phyloP scores from a whole-genome alignment of 2,888 invertebrate genomes.

The Pristionchus fissidentatus region DNA sequence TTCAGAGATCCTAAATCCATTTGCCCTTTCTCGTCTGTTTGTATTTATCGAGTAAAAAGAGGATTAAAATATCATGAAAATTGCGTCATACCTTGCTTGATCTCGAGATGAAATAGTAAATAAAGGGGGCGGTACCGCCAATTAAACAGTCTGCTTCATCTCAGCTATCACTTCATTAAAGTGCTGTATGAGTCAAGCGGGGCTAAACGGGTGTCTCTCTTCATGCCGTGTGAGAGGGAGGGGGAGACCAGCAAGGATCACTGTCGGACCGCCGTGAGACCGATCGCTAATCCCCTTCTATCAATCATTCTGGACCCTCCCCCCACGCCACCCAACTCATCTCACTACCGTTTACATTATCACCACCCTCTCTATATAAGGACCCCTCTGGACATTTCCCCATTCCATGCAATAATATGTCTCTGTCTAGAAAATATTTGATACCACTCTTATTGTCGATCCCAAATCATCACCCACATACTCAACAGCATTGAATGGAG shows the following conservation, averaged over 20 bases:
- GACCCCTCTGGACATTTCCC: not conserved
- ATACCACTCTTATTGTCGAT: not conserved
- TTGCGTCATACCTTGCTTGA: not conserved
- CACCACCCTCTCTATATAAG: slow-evolving; percentile 36
- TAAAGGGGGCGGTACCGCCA: not conserved
- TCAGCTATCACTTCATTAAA: not conserved
- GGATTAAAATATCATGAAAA: slow-evolving; percentile 18
- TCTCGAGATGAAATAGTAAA: not conserved
- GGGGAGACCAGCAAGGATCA: slow-evolving; percentile 34
- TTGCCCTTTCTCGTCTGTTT: too few species aligned
- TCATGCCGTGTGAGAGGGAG: not conserved
- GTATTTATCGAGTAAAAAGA: not conserved
- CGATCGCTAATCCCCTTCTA: slow-evolving; percentile 18
- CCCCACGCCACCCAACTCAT: not conserved
- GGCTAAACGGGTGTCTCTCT: not conserved
- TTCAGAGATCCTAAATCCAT: too few species aligned
- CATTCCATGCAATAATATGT: too few species aligned
- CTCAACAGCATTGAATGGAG: slow-evolving; percentile 37
- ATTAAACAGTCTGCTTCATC: not conserved
- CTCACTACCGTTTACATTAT: slow-evolving; percentile 32
- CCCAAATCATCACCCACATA: slow-evolving; percentile 10
- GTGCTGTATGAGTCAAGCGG: slow-evolving; percentile 21
- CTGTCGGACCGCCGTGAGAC: slow-evolving; percentile 24
- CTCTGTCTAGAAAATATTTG: too few species aligned
- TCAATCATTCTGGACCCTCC: slow-evolving; percentile 17